Base-by-base conservation (phyloP, 2,113 vertebrate genomes). In the Vombatus ursinus region DNA sequence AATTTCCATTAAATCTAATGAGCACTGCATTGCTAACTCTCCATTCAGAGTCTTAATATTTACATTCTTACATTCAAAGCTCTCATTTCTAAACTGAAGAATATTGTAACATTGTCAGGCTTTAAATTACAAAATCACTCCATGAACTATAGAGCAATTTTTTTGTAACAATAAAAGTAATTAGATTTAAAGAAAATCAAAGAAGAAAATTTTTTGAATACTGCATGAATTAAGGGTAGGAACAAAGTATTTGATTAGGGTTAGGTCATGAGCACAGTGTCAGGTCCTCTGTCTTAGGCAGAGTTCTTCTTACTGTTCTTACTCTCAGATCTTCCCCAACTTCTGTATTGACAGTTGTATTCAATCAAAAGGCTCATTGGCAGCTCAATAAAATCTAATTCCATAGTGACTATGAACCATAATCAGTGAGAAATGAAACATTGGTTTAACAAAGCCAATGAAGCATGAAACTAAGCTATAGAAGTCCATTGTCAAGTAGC, bases 31-130 rank as follows among this genome's bases (percentile, higher is more conserved):
- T 96, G 94, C 84, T 54, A 14, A 51, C 92, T 92, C 89, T 37
- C 22, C 14, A 53, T 89, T 3, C 49, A 89, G 11, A 94, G 6
- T 44, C 31, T 91, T 84, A 91, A 96, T 94, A 84, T 26, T 23
- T 44, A 24, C 94, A 22, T 25, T 96, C 90, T 44, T 37, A 31
- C 96, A 26, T 44, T 3, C 90, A 96, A 94, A 96, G 93, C 3
- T 23, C 53, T 92, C 47, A 92, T 97, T 97, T 97, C 53, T 92
- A 57, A 97, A 89, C 1, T 93, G 48, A 52, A 94, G n/a, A 90
- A 12, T 57, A 90, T 2, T 89, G 4, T 54, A 19, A 3, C 89
- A 96, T 47, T 93, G 28, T 95, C 24, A 92, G 3, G 57, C 25
- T 6, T 89, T 26, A 95, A 95, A 94, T 44, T 49, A 48, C 0